Conservation (phyloP, 2,113 vertebrate genomes). For the Bufo bufo region DNA sequence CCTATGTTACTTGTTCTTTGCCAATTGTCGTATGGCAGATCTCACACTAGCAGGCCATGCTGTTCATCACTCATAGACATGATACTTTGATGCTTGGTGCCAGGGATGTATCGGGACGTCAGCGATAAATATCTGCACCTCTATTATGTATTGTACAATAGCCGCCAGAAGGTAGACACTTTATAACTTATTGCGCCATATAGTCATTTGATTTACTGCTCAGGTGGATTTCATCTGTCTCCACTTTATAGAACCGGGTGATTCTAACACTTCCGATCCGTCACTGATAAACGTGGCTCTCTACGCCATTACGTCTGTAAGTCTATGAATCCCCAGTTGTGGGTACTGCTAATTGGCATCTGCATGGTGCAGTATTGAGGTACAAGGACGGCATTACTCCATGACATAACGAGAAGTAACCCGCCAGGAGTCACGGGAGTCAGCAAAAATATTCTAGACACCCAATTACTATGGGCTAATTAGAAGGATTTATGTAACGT, state of each 20-base stretch:
- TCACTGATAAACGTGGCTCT: background rate
- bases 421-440: background rate
- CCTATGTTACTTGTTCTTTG: too few species aligned
- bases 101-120: background rate
- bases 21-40: too few species aligned
- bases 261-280: background rate
- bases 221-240: background rate
- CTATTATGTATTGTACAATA: background rate
- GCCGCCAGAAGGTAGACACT: background rate
- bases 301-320: background rate
- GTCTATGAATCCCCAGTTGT: background rate
- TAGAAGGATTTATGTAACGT: background rate
- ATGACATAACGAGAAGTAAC: background rate
- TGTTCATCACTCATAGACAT: background rate
- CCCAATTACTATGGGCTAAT: background rate
- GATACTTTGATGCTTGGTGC: background rate
- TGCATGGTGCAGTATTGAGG: background rate
- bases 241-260: background rate
- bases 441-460: background rate
- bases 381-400: background rate
- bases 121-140: background rate
- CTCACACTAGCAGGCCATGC: too few species aligned
- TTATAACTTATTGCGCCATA: background rate
- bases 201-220: background rate
- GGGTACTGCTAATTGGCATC: background rate